These are phyloP conservation scores for Chrysocyon brachyurus DNA, from an alignment of 2,797 vertebrate species.

Conservation along the genomic window DNA sequence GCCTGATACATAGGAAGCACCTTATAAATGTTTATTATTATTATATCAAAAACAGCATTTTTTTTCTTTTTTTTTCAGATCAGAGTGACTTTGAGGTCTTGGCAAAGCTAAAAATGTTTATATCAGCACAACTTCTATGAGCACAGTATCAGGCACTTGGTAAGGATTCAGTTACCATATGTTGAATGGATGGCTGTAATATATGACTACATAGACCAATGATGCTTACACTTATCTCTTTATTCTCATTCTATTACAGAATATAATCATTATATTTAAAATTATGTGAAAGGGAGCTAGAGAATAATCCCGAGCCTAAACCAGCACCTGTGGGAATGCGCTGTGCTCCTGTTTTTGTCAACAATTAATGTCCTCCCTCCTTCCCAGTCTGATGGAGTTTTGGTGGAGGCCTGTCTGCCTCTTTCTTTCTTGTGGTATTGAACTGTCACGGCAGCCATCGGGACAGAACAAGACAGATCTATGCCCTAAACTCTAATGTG, in stretches of 20 bases:
- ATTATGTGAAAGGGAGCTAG: not conserved
- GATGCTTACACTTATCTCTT: not conserved
- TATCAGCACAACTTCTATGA: not conserved
- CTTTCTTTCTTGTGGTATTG: not conserved
- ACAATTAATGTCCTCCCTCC: not conserved
- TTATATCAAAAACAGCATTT: conserved; percentile 1
- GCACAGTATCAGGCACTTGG: not conserved
- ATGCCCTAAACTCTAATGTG: not conserved
- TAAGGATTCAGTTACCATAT: not conserved
- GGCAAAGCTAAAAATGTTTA: not conserved
- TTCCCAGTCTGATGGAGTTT: not conserved
- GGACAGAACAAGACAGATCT: not conserved
- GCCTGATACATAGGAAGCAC: not conserved
- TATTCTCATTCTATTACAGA: not conserved
- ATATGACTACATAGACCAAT: not conserved
- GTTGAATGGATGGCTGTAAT: not conserved
- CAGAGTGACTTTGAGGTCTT: not conserved
- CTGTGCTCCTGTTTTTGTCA: no score
- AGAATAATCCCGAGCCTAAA: not conserved
- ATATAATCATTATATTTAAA: not conserved
- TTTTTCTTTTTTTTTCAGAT: not conserved
- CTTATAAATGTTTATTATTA: not conserved
- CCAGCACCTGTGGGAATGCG: not conserved
- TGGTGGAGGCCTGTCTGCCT: not conserved
- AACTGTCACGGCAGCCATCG: not conserved